Evolutionary conservation across 1,140 invertebrate species (phyloP).

Genomic region (Papilio aristodemus): DNA sequence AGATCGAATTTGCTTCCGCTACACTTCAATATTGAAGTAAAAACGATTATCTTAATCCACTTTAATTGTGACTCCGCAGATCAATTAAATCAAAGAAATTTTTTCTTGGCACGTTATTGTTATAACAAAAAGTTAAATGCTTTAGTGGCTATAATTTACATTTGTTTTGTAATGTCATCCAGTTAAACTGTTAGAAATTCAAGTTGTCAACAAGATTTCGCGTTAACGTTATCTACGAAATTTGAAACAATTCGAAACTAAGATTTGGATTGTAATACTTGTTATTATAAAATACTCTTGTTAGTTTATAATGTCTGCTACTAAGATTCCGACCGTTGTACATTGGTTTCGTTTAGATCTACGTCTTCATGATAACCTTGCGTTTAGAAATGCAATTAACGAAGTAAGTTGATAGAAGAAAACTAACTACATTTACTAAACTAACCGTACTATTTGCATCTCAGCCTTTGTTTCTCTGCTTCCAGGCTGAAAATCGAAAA

Average conservation of each 20-base stretch:
- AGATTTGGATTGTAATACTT: background rate
- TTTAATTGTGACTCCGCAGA: no score
- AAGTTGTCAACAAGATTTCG: background rate
- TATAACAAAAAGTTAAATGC: no score
- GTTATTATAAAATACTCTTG: background rate
- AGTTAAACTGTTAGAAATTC: no score
- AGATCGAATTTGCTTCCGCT: no score
- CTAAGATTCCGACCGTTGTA: conserved; percentile 70
- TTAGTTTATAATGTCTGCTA: conserved; percentile 52
- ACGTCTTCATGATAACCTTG: conserved; percentile 87
- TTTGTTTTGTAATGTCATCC: no score
- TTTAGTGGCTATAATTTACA: no score
- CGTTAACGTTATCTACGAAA: background rate
- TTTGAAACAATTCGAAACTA: background rate
- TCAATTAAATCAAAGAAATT: no score
- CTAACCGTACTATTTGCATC: background rate
- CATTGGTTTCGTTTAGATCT: conserved; percentile 88
- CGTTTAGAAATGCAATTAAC: conserved; percentile 82
- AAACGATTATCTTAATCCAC: no score
- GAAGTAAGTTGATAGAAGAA: conserved; percentile 56
- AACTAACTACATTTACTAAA: background rate
- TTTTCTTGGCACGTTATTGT: no score
- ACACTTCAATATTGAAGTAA: no score
- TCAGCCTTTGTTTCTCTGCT: conserved; percentile 37
- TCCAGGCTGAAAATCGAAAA: conserved; percentile 75